Evolutionary conservation across 2,113 vertebrate species (phyloP), one percentile per base, ranked within the genome.

Genomic region (Odontophorus gujanensis): DNA sequence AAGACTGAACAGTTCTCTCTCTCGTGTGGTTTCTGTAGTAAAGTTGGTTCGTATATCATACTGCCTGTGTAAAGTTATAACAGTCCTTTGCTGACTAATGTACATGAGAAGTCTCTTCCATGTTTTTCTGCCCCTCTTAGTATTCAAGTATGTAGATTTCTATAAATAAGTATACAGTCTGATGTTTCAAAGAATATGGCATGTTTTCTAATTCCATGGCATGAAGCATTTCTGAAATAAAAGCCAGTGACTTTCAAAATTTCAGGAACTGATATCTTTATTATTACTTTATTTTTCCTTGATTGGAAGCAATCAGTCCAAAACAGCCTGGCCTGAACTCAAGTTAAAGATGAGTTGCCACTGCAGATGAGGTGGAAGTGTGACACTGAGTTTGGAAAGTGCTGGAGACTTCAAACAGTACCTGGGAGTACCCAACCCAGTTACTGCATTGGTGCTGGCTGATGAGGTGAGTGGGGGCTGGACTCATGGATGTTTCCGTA

Each of bases 1-100:
- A 15, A 55, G 53, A 55, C 16, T 55, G 28, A 55, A 30, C 15
- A 24, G 53, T 32, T 55, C 9, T 18, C 28, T 55, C 16, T 5
- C 8, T 28, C 0, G 0, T 2, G 0, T 7, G 6, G 11, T 5
- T 63, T 76, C 26, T 9, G 58, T 21, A 11, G 7, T 34, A 8
- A 65, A 32, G 53, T 22, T 32, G 16, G 19, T 66, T 15, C 19
- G 1, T 51, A 22, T 0, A 0, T 21, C 38, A 6, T 26, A 5
- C 47, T 68, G 24, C 24, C 28, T 36, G 9, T 43, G 20, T 34
- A 32, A 36, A 3, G 21, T 48, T 68, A 38, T 40, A 45, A 59
- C 4, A 0, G 40, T 76, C 47, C 8, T 66, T 32, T 58, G 28
- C 38, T 43, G 30, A 7, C 4, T 34, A 34, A 6, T 32, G n/a